Base-by-base conservation (phyloP, 2,888 invertebrate species). In the Synanthedon formicaeformis region DNA sequence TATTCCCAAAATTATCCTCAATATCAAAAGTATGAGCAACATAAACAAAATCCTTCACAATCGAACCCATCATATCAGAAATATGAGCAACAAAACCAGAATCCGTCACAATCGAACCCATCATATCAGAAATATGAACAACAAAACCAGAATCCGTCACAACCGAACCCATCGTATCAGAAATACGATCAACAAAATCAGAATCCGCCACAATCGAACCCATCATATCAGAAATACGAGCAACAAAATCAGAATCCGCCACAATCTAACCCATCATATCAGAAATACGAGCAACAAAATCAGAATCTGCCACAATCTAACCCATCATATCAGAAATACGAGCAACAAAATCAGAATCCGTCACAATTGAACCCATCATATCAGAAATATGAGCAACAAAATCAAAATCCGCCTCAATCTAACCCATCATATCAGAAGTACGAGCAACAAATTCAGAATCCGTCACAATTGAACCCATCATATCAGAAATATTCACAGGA, bases 1-100 rank as follows among this genome's bases (percentile, higher is more conserved):
- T 4, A 57, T 55, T 18, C 58, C 57, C 18, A 62, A 54, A 50
- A 53, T 55, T 13, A 63, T 11, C 65, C 64, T 6, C 62, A 67
- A 52, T 68, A 67, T 54, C 41, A 64, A 3, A 65, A 63, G 55
- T 61, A 64, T 41, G 61, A 69, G 45, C 62, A 63, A 16, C 56
- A 58, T 53, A 62, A 56, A 61, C 58, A 51, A 54, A 27, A 53
- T 23, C 51, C 53, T 6, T 51, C 52, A 11, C 52, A 54, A 52
- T 41, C 48, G 27, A 52, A 34, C 55, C 34, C 34, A 34, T 34
- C 34, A 34, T 0, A 54, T 40, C 50, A 55, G 18, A 50, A 56
- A 5, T 54, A 55, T 8, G 55, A 56, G 2, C 53, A 57, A 8
- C 49, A 53, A 14, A 53, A 56, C 11, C 53, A 55, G 48, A 27